These are phyloP conservation scores for Bufo bufo DNA, from an alignment of 2,113 vertebrate genomes.

Conservation along the genomic window DNA sequence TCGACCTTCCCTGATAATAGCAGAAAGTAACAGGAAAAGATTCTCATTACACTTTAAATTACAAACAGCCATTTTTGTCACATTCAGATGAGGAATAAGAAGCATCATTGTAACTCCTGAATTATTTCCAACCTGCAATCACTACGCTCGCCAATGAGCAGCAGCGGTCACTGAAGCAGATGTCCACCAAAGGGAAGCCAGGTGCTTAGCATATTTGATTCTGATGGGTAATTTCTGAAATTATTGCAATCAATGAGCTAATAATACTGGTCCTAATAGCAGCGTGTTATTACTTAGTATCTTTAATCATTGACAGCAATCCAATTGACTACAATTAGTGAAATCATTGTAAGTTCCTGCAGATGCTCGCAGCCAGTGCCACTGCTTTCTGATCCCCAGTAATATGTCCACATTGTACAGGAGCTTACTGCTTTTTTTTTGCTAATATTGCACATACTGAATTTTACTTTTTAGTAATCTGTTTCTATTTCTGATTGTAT, in stretches of 20 bases:
- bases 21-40: slow-evolving; percentile 6
- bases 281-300: slow-evolving; percentile 84
- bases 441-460: not conserved
- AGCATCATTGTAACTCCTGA: slow-evolving; percentile 23
- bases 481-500: not conserved
- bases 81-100: slow-evolving; percentile 12
- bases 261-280: slow-evolving; percentile 86
- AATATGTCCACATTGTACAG: slow-evolving; percentile 50
- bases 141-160: slow-evolving; percentile 61
- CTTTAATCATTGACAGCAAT: slow-evolving; percentile 90
- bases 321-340: slow-evolving; percentile 90
- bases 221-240: slow-evolving; percentile 84
- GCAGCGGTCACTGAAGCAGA: slow-evolving; percentile 78
- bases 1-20: not conserved
- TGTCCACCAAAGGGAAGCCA: slow-evolving; percentile 80
- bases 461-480: not conserved
- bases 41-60: slow-evolving; percentile 29
- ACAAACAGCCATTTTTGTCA: slow-evolving; percentile 25
- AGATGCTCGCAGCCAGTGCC: slow-evolving; percentile 77
- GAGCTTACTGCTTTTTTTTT: not conserved
- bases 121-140: slow-evolving; percentile 68
- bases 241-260: slow-evolving; percentile 95
- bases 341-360: slow-evolving; percentile 86
- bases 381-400: not conserved
- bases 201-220: slow-evolving; percentile 88